These are phyloP conservation scores for Oceanites oceanicus DNA, from an alignment of 2,113 vertebrate species.

Conservation along the genomic window DNA sequence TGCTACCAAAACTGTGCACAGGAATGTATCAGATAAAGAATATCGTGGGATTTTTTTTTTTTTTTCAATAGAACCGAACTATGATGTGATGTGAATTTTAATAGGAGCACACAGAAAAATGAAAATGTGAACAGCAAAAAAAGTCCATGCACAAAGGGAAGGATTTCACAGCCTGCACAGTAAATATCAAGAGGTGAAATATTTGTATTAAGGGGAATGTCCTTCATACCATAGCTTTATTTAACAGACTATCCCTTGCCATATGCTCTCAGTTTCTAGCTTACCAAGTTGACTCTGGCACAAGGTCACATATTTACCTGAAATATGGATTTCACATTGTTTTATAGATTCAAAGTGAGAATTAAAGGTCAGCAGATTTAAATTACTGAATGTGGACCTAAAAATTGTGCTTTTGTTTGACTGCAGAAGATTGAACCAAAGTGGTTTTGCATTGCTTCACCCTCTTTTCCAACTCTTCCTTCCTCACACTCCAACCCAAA, in stretches of 20 bases:
- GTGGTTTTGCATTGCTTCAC: background rate
- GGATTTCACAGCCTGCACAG: background rate
- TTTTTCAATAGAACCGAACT: slow-evolving; percentile 23
- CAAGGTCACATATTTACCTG: slow-evolving; percentile 27
- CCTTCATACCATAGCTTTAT: slow-evolving; percentile 7
- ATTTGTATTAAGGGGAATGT: background rate
- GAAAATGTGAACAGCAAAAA: background rate
- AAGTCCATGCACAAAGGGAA: background rate
- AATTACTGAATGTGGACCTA: background rate
- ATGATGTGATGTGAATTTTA: slow-evolving; percentile 69
- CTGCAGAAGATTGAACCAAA: background rate
- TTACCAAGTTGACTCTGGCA: background rate
- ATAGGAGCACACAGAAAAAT: slow-evolving; percentile 20
- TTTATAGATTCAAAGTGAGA: slow-evolving; percentile 1
- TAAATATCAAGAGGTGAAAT: slow-evolving; percentile 51
- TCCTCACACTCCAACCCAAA: background rate
- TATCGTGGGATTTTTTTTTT: background rate
- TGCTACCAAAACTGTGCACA: slow-evolving; percentile 42
- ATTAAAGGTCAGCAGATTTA: slow-evolving; percentile 1
- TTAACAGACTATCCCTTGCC: background rate
- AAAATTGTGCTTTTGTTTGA: background rate
- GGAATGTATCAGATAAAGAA: slow-evolving; percentile 55
- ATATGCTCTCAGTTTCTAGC: background rate
- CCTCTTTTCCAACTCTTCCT: background rate
- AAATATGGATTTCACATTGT: background rate